These are phyloP conservation scores for Lasioglossum zephyrum DNA, from an alignment of 2,888 invertebrate species.

Conservation along the genomic window DNA sequence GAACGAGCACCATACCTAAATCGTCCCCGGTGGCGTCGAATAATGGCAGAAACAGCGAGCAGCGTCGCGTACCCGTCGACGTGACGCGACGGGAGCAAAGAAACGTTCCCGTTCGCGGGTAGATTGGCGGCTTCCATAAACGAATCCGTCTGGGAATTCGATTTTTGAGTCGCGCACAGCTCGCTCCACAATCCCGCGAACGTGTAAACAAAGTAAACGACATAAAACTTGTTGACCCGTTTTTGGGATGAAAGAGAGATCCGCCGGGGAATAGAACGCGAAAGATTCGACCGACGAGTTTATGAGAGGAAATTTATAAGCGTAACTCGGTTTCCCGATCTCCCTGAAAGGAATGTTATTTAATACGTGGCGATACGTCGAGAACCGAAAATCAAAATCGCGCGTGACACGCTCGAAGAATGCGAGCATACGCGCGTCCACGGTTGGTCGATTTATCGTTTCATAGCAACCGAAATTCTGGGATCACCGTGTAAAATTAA, in stretches of 20 bases:
- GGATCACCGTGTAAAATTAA: not conserved
- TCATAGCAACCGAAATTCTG: not conserved
- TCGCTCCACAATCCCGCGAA: not conserved
- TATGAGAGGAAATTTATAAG: conserved; percentile 37
- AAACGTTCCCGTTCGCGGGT: conserved; percentile 25
- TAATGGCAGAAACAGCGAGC: not conserved
- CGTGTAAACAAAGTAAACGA: conserved; percentile 25
- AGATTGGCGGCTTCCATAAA: conserved; percentile 32
- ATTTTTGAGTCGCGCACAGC: conserved; percentile 17
- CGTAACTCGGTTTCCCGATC: conserved; percentile 36
- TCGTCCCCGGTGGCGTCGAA: conserved; percentile 9
- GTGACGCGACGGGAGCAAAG: not conserved
- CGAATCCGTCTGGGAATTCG: conserved; percentile 10
- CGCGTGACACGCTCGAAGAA: not conserved
- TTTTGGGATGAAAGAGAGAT: conserved; percentile 35
- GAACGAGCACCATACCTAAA: not conserved
- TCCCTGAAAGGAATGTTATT: conserved; percentile 26
- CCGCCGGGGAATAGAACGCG: conserved; percentile 15
- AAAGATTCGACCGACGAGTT: conserved; percentile 26
- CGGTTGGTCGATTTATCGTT: conserved; percentile 1
- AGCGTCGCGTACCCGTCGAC: not conserved
- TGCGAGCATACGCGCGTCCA: not conserved
- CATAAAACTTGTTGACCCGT: conserved; percentile 32
- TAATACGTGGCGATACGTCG: not conserved
- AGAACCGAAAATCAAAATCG: conserved; percentile 16